Evolutionary conservation across 2,113 vertebrate genomes (phyloP).

Genomic region (Alaudala cheleensis): DNA sequence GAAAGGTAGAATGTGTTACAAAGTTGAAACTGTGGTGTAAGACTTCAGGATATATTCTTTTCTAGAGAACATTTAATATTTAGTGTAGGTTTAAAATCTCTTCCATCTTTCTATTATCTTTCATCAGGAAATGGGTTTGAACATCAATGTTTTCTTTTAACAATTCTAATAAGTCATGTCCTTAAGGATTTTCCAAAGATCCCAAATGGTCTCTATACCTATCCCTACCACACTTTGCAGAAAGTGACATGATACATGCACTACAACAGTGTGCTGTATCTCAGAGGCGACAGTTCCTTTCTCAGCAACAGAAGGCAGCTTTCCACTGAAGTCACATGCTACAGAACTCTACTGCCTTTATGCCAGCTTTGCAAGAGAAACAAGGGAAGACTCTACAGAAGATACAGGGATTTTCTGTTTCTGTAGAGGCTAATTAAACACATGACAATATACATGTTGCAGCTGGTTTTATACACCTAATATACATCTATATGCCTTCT

Average conservation of each 20-base stretch:
- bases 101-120: not conserved
- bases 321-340: not conserved
- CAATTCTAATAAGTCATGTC: not conserved
- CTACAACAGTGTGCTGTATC: rapidly evolving
- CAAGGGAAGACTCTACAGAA: not conserved
- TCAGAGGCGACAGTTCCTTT: not conserved
- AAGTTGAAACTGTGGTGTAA: not conserved
- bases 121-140: not conserved
- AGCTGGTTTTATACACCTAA: not conserved
- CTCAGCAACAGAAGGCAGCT: not conserved
- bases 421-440: not conserved
- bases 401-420: not conserved
- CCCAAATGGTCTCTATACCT: not conserved
- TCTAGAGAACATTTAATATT: not conserved
- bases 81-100: not conserved
- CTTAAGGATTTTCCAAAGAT: not conserved
- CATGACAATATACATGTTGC: not conserved
- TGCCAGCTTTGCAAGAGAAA: not conserved
- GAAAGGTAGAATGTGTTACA: not conserved
- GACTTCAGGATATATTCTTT: not conserved
- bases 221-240: not conserved
- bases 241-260: not conserved
- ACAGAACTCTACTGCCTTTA: not conserved
- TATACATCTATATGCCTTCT: not conserved
- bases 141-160: not conserved